Percentiles rank a stretch among this genome's conserved stretches.
Evolutionary conservation across 2,113 vertebrate species (phyloP).

Genomic region (Murina feae): DNA sequence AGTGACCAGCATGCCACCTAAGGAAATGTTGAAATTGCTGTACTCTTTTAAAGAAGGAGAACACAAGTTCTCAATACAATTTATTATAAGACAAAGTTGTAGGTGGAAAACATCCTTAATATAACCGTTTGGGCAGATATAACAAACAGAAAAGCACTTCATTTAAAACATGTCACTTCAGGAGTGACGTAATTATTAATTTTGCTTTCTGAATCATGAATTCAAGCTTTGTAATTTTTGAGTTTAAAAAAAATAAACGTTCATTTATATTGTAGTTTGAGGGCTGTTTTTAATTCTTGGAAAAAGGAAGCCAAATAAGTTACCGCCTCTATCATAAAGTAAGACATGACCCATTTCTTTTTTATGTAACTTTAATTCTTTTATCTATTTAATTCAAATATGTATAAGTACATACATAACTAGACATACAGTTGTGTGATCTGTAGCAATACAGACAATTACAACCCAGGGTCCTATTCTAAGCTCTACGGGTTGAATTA

Average conservation of each 20-base stretch:
- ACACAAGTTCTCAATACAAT: conserved; percentile 43
- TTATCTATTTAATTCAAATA: neutral
- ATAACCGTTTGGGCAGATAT: conserved; percentile 35
- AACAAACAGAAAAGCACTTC: conserved; percentile 41
- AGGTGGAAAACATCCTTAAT: conserved; percentile 36
- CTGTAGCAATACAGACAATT: neutral
- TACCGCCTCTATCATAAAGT: neutral
- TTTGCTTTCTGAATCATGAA: conserved; percentile 12
- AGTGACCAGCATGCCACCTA: conserved; percentile 47
- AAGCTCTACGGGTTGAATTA: neutral
- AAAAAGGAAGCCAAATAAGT: neutral
- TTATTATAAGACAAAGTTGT: conserved; percentile 54
- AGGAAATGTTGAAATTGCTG: conserved; percentile 51
- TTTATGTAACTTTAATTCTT: neutral
- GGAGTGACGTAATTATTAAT: conserved; percentile 49
- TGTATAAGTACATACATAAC: neutral
- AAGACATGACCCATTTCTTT: neutral
- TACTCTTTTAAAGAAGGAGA: conserved; percentile 57
- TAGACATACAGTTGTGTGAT: neutral
- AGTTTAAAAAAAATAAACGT: neutral
- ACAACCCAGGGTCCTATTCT: neutral
- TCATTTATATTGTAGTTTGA: neutral
- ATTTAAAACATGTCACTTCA: conserved; percentile 53
- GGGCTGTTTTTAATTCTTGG: neutral
- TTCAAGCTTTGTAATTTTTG: conserved; percentile 35